Percentiles rank a stretch among this genome's conserved stretches.
Evolutionary conservation across 2,888 invertebrate species (phyloP).

Genomic region (Hypercompe scribonia): DNA sequence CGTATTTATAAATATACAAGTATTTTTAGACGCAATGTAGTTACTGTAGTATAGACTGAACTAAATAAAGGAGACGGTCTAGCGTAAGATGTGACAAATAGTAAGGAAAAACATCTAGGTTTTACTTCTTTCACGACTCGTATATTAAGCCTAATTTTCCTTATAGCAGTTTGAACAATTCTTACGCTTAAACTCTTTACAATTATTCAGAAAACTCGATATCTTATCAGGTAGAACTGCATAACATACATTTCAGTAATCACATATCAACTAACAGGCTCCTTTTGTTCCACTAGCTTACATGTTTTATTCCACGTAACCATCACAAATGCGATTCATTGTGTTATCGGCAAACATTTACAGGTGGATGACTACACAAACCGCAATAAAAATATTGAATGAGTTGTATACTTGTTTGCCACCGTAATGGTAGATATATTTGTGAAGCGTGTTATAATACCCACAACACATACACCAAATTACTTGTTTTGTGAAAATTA

Average conservation of each 20-base stretch:
- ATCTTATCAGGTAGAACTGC: not conserved
- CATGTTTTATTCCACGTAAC: not conserved
- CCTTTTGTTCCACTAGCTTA: not conserved
- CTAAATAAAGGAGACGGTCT: too few species aligned
- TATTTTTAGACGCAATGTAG: too few species aligned
- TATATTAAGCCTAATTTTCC: not conserved
- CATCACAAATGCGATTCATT: not conserved
- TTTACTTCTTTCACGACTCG: not conserved
- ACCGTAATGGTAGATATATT: not conserved
- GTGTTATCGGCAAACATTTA: not conserved
- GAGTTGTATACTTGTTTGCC: not conserved
- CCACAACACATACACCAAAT: too few species aligned
- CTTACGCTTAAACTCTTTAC: not conserved
- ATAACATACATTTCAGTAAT: constrained; percentile 1
- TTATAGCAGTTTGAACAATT: not conserved
- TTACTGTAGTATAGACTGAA: too few species aligned
- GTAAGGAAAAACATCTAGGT: too few species aligned
- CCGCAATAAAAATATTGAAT: not conserved
- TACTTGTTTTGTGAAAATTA: too few species aligned
- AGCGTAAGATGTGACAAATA: too few species aligned
- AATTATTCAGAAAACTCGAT: not conserved
- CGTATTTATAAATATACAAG: too few species aligned
- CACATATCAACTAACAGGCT: not conserved
- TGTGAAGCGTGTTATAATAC: too few species aligned
- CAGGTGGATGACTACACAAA: not conserved